A percentile compares a stretch with the other conserved stretches of the same genome.
phyloP scores from a whole-genome alignment of 2,797 vertebrate species.

The Echeneis naucrates region DNA sequence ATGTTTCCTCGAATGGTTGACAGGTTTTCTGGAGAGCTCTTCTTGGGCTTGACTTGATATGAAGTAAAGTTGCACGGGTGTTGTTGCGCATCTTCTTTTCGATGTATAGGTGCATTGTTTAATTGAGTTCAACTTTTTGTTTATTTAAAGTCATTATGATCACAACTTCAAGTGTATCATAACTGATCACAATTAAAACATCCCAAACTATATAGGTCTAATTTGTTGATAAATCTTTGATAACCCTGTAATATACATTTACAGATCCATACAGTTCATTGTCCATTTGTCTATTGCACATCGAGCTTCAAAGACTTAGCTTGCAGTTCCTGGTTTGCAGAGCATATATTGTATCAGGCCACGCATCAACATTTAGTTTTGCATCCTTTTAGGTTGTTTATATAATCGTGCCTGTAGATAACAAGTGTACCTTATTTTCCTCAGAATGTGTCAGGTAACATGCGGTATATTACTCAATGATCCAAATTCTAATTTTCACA shows the following conservation, averaged over 20 bases:
- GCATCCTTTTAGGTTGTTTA: constrained; percentile 6
- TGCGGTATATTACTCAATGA: constrained; percentile 12
- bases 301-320: not conserved
- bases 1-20: too few species aligned
- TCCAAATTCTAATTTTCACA: constrained; percentile 23
- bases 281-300: not conserved
- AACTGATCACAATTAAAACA: not conserved
- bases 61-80: not conserved
- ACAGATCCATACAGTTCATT: not conserved
- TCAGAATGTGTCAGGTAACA: constrained; percentile 8
- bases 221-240: not conserved
- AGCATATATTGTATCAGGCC: constrained; percentile 2
- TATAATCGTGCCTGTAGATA: constrained; percentile 16
- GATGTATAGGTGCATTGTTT: too few species aligned
- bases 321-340: not conserved
- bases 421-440: not conserved
- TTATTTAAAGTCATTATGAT: too few species aligned
- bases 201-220: not conserved
- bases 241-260: not conserved
- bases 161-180: not conserved
- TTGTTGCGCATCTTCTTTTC: not conserved
- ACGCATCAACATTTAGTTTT: constrained; percentile 10
- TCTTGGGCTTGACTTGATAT: not conserved
- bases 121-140: too few species aligned
- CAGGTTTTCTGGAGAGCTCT: not conserved